A percentile compares a stretch with the other conserved stretches of the same genome.
phyloP scores from a whole-genome alignment of 2,797 vertebrate genomes.

The Scarus forsteni region DNA sequence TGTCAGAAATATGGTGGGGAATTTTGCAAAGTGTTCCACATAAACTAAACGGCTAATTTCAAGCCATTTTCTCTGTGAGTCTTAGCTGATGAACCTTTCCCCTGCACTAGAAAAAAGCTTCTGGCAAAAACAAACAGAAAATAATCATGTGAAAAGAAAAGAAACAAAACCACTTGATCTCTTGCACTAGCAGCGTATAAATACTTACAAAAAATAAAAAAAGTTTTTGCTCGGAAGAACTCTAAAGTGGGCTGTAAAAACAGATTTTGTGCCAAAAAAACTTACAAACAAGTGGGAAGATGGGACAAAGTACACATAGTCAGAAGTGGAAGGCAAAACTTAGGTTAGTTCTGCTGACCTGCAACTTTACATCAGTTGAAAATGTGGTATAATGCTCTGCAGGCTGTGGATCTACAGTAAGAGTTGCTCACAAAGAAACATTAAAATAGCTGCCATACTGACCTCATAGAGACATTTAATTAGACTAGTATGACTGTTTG shows the following conservation, averaged over 20 bases:
- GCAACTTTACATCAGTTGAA: slow-evolving; percentile 14
- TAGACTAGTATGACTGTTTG: neutral
- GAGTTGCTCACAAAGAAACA: neutral
- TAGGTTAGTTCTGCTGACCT: slow-evolving; percentile 7
- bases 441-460: too few species aligned
- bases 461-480: too few species aligned
- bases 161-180: slow-evolving; percentile 53
- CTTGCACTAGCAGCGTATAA: slow-evolving; percentile 49
- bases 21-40: slow-evolving; percentile 33
- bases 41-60: slow-evolving; percentile 45
- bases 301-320: slow-evolving; percentile 35
- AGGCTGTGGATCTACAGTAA: neutral
- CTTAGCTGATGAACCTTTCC: slow-evolving; percentile 40
- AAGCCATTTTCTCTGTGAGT: slow-evolving; percentile 39
- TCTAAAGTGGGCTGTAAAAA: slow-evolving; percentile 45
- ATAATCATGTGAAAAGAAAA: too few species aligned
- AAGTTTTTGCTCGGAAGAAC: slow-evolving; percentile 51
- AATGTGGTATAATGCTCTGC: neutral
- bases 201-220: slow-evolving; percentile 36
- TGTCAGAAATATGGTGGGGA: slow-evolving; percentile 31
- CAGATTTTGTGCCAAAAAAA: slow-evolving; percentile 41
- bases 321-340: slow-evolving; percentile 35
- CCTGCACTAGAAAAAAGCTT: slow-evolving; percentile 20
- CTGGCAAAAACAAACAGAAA: slow-evolving; percentile 29
- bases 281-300: slow-evolving; percentile 20